phyloP scores from a whole-genome alignment of 1,140 invertebrate genomes.

The Chionoecetes opilio region DNA sequence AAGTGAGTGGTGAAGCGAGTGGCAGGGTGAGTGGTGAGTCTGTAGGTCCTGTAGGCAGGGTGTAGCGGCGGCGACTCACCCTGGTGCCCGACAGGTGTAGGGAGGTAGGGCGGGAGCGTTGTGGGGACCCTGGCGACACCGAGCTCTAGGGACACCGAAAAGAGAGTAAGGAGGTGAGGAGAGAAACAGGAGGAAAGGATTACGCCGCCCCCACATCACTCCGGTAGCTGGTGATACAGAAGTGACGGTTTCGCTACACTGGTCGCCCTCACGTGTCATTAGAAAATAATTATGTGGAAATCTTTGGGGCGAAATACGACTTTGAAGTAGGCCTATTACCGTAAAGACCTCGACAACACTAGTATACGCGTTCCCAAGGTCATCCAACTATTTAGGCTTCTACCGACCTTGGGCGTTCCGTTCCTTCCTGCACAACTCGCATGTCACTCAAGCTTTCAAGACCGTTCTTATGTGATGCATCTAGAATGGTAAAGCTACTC shows the following conservation, averaged over 20 bases:
- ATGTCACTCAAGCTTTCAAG: too few species aligned
- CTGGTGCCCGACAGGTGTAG: conserved; percentile 57
- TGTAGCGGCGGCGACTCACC: conserved; percentile 21
- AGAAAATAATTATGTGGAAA: too few species aligned
- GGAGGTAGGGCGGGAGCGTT: conserved; percentile 41
- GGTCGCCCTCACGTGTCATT: not conserved
- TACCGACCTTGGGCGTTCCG: too few species aligned
- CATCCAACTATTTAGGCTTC: too few species aligned
- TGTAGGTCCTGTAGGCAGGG: too few species aligned
- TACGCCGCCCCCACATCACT: not conserved
- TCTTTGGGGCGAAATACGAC: too few species aligned
- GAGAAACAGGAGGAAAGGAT: not conserved
- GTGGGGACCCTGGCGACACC: conserved; percentile 40
- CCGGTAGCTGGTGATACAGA: not conserved
- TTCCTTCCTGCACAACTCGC: too few species aligned
- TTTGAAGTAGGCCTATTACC: too few species aligned
- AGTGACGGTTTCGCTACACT: not conserved
- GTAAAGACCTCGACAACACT: too few species aligned
- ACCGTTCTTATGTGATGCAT: too few species aligned
- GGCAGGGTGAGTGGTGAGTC: not conserved
- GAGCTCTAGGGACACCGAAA: conserved; percentile 39
- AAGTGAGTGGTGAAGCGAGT: not conserved
- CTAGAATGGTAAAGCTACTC: not conserved
- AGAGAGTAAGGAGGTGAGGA: not conserved
- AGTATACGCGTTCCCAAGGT: too few species aligned